Evolutionary conservation across 2,888 invertebrate species (phyloP).

Genomic region (Fissipunctia ypsillon): DNA sequence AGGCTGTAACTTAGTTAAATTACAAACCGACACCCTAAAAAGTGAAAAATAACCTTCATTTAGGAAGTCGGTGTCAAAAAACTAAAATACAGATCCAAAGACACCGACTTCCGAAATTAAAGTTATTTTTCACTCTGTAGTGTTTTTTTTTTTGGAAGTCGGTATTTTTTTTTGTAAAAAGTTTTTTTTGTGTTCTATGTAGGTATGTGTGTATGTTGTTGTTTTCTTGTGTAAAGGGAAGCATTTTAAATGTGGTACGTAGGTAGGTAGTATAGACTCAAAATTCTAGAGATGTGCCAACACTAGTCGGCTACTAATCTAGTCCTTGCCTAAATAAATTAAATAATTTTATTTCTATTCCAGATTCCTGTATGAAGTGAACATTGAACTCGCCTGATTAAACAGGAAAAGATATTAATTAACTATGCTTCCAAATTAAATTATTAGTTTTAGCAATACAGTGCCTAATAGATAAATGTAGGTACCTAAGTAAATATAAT

Average conservation of each 20-base stretch:
- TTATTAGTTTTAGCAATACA: neutral
- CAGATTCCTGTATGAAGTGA: constrained; percentile 75
- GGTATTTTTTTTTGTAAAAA: no score
- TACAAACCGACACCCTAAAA: no score
- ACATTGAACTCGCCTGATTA: neutral
- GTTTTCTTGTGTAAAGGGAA: neutral
- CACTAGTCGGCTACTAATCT: neutral
- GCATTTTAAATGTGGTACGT: no score
- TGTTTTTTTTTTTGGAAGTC: no score
- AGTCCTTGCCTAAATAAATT: neutral
- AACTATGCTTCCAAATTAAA: neutral
- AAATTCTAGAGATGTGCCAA: neutral
- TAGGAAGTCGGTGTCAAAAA: no score
- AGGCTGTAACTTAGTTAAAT: no score
- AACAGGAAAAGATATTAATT: neutral
- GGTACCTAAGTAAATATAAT: no score
- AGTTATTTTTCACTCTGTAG: no score
- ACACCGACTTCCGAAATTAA: no score
- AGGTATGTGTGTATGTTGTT: neutral
- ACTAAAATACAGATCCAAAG: no score
- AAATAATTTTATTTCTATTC: constrained; percentile 52
- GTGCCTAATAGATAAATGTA: neutral
- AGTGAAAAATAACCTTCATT: no score
- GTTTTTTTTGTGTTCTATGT: neutral
- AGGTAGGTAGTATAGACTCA: neutral